Percentiles rank a stretch among this genome's conserved stretches.
Evolutionary conservation across 2,888 invertebrate genomes (phyloP).

Genomic region (Hydrotaea diabolus): DNA sequence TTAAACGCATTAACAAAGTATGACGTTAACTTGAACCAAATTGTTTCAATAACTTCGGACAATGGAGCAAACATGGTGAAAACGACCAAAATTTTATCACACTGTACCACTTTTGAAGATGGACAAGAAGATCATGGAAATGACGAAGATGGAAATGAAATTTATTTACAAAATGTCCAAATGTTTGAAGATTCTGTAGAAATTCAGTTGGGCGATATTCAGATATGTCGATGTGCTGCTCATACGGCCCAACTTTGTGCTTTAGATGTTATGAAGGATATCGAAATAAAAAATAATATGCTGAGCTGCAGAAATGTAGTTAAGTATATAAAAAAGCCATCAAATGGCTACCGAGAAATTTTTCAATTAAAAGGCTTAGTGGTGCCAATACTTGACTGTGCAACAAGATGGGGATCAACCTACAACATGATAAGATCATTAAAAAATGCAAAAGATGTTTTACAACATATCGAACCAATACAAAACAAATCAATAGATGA

Average conservation of each 20-base stretch:
- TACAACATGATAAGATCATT: not conserved
- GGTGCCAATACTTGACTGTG: not conserved
- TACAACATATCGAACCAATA: too few species aligned
- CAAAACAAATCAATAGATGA: not conserved
- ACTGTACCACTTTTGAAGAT: not conserved
- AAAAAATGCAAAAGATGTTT: not conserved
- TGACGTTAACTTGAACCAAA: slow-evolving; percentile 9
- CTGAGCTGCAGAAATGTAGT: not conserved
- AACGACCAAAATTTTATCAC: not conserved
- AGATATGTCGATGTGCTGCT: not conserved
- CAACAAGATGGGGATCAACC: not conserved
- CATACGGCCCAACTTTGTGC: slow-evolving; percentile 4
- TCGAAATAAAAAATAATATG: not conserved
- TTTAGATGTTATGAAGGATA: slow-evolving; percentile 12
- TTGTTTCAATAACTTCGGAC: slow-evolving; percentile 37
- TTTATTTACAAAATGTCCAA: not conserved
- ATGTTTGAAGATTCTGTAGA: not conserved
- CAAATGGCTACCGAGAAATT: not conserved
- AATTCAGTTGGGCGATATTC: not conserved
- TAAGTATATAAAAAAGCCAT: not conserved
- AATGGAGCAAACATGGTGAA: slow-evolving; percentile 20
- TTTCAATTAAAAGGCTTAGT: not conserved
- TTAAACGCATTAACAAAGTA: slow-evolving; percentile 47
- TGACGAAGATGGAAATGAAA: not conserved
- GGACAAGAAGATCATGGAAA: not conserved